Evolutionary conservation across 2,888 invertebrate genomes (phyloP), one percentile per base, ranked within the genome.

Genomic region (Drosophila leonis): DNA sequence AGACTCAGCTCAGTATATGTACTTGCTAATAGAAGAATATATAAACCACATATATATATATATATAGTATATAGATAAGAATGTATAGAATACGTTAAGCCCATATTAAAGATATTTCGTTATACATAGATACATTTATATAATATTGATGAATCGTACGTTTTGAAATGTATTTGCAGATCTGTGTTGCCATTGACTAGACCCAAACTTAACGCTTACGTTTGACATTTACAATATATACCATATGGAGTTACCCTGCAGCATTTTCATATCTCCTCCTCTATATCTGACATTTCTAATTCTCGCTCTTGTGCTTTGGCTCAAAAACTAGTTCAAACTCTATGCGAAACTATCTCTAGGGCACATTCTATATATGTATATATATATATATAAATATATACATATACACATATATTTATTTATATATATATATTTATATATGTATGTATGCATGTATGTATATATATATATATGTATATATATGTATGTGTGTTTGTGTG

Each of bases 351-450:
- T 18, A 24, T 1, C 15, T 27, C 15, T 46, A 9, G 4, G 42
- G 1, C 3, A 24, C 20, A 42, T 42, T 42, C 44, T 15, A 73
- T 60, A 61, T 29, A 37, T 57, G 9, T 52, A 18, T 55, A 44
- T 31, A 24, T 8, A 24, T 15, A 24, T 15, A 24, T 37, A 44
- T 41, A 51, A 41, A 37, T 57, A 10, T 52, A 18, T 55, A 44
- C 24, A 24, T 8, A 24, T 15, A 24, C 8, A 24, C 31, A 44
- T 39, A 7, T 46, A 15, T 46, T 20, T 18, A 71, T 27, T 20
- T 49, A 15, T 37, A 39, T 20, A 35, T 13, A 52, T 37, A 18
- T 35, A 37, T n/a, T 13, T 33, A 10, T n/a, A 29, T 18, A 12
- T 52, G 29, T n/a, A 29, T 24, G 49, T 6, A 7, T 12, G 6